Evolutionary conservation across 2,888 invertebrate genomes (phyloP).

Genomic region (Philopedon plagiatum): DNA sequence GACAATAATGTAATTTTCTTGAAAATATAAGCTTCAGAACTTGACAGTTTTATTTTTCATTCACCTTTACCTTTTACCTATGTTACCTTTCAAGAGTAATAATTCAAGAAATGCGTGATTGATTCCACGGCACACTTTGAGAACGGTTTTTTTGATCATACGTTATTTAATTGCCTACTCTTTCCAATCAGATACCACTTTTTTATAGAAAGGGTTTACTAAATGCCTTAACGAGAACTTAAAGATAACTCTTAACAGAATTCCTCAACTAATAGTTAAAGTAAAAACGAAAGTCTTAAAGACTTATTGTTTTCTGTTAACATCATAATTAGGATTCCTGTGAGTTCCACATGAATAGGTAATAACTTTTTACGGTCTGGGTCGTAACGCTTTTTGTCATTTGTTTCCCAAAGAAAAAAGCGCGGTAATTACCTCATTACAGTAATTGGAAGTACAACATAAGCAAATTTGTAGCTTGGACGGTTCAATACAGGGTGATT

Average conservation of each 20-base stretch:
- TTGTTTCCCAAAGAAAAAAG: constrained; percentile 19
- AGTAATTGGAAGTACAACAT: not conserved
- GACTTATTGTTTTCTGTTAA: constrained; percentile 27
- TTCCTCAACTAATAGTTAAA: not conserved
- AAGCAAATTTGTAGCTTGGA: not conserved
- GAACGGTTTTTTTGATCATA: no score
- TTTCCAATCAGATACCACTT: no score
- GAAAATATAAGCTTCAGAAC: no score
- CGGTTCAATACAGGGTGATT: no score
- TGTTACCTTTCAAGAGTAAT: no score
- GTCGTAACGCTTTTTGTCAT: constrained; percentile 12
- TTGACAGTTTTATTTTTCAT: no score
- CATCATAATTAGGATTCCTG: constrained; percentile 19
- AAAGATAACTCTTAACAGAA: no score
- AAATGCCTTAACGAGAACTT: constrained; percentile 5
- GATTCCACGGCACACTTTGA: no score
- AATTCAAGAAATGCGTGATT: no score
- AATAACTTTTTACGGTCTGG: constrained; percentile 24
- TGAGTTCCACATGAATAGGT: constrained; percentile 19
- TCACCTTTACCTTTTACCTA: no score
- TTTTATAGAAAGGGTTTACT: not conserved
- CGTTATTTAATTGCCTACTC: no score
- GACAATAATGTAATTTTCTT: no score
- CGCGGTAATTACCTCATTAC: constrained; percentile 15
- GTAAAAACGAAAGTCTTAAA: constrained; percentile 3